Base-by-base conservation (phyloP, 2,113 vertebrate species). In the Columbina picui region DNA sequence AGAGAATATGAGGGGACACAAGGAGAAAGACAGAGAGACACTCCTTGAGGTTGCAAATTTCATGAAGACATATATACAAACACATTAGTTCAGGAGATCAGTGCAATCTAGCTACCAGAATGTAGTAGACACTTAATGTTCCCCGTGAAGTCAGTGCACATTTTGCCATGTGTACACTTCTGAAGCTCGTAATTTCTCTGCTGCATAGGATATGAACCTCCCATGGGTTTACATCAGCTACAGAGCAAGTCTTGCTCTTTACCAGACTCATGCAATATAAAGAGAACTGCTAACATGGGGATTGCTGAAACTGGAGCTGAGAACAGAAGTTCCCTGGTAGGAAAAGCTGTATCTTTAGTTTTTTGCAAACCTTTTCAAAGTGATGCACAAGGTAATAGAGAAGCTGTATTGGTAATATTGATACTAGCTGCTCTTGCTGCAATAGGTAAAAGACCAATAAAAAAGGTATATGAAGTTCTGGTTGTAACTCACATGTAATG, bases 241-340 rank as follows among this genome's bases (percentile, higher is more conserved):
- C 29, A 22, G 50, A 74, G 19, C 36, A 53, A 43, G n/a, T 21
- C 47, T 75, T 80, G 30, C 20, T 50, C 12, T 30, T 93, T 79
- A 12, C 6, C 20, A 55, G 67, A 69, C 27, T 36, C 14, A 4
- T 70, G 53, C 36, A 69, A 39, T 4, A 7, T 16, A 19, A 80
- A 61, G 21, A 69, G 34, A 83, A 68, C 43, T 74, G 39, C n/a
- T 74, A 69, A 12, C 13, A 9, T 43, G 36, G 55, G 22, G 12
- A 57, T 65, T 70, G 25, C 50, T 80, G 76, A 86, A 92, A 70
- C 23, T 65, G 39, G 26, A 92, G 17, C 27, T n/a, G 67, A 53
- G 45, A 87, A 52, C 29, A 75, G 41, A 79, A 69, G 25, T 29
- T 91, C 50, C 0, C 2, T 1, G 2, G 26, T 36, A 75, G 8